Evolutionary conservation across 2,888 invertebrate genomes (phyloP).

Genomic region (Uloborus plumipes): DNA sequence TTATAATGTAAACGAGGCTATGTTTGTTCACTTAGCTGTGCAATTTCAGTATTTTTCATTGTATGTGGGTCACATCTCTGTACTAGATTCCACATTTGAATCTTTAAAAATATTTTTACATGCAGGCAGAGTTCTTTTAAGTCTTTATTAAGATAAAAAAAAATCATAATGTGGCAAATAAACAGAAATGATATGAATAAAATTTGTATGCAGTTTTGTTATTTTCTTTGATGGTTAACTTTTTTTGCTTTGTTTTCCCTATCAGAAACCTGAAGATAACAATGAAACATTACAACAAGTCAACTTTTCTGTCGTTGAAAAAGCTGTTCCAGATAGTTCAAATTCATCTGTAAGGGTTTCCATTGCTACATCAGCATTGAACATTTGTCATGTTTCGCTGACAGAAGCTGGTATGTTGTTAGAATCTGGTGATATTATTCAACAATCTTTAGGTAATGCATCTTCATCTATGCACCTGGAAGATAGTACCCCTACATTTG

Average conservation of each 20-base stretch:
- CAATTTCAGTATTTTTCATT: too few relatives aligned
- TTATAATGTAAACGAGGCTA: too few relatives aligned
- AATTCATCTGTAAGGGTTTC: conserved; percentile 34
- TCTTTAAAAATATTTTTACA: too few relatives aligned
- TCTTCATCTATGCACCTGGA: conserved; percentile 42
- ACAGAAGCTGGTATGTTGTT: conserved; percentile 56
- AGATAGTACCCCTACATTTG: conserved; percentile 51
- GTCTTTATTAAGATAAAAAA: too few relatives aligned
- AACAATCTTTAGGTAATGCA: conserved; percentile 14
- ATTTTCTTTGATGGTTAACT: too few relatives aligned
- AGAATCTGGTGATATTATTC: conserved; percentile 41
- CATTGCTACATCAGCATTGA: conserved; percentile 31
- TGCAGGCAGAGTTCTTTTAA: too few relatives aligned
- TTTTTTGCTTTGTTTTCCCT: neutral
- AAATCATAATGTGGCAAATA: too few relatives aligned
- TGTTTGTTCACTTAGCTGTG: too few relatives aligned
- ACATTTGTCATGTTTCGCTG: conserved; percentile 53
- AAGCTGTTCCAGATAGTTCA: conserved; percentile 14
- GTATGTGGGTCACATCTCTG: too few relatives aligned
- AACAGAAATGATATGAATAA: too few relatives aligned
- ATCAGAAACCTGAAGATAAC: conserved; percentile 44
- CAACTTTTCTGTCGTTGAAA: conserved; percentile 25
- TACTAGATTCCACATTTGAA: too few relatives aligned
- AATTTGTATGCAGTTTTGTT: too few relatives aligned
- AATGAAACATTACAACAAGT: conserved; percentile 14